phyloP scores from a whole-genome alignment of 1,140 invertebrate species.

The Pygmarrhopalites habei region DNA sequence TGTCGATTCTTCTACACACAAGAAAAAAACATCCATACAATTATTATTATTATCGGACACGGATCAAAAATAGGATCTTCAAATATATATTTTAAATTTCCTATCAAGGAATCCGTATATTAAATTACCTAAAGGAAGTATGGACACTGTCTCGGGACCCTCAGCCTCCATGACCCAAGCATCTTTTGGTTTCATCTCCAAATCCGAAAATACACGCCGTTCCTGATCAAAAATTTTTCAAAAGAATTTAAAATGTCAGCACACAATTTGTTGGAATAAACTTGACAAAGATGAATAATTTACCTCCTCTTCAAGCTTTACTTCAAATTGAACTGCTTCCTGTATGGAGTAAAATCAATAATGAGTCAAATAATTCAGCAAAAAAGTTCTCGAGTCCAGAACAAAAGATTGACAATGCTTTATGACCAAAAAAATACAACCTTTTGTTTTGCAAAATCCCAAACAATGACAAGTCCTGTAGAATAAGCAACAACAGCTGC shows the following conservation, averaged over 20 bases:
- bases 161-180: slow-evolving; percentile 14
- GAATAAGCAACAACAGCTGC: slow-evolving; percentile 54
- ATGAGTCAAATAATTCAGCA: no score
- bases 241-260: no score
- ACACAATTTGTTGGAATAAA: no score
- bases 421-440: slow-evolving; percentile 1
- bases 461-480: slow-evolving; percentile 56
- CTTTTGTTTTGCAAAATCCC: slow-evolving; percentile 63
- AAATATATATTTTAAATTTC: no score
- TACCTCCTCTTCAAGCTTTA: background rate
- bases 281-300: no score
- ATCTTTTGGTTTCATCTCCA: slow-evolving; percentile 32
- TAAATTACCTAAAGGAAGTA: background rate
- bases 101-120: no score
- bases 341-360: slow-evolving; percentile 5
- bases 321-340: slow-evolving; percentile 26
- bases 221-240: no score
- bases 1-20: no score
- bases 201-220: slow-evolving; percentile 9
- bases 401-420: slow-evolving; percentile 5
- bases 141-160: background rate
- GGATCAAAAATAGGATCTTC: no score
- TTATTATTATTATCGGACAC: background rate
- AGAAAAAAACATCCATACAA: background rate
- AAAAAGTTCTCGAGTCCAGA: no score